Conservation (phyloP, 2,113 vertebrate genomes). For the Cercocebus atys region DNA sequence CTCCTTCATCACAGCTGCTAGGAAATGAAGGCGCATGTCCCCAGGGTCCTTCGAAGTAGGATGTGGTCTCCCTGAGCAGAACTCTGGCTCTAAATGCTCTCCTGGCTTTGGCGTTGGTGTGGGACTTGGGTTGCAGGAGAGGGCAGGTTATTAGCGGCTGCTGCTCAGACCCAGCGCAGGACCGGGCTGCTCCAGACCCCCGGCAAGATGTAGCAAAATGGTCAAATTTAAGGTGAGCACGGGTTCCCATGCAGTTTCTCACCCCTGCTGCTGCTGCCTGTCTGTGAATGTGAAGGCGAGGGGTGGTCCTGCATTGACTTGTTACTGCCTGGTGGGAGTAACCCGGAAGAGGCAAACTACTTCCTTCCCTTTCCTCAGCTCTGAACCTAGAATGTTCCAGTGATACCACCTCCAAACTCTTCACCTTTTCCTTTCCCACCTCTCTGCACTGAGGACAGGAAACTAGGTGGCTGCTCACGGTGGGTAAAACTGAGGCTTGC, state of each 20-base stretch:
- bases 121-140: not conserved
- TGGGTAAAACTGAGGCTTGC: not conserved
- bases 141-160: not conserved
- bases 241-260: rapidly evolving
- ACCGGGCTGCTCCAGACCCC: not conserved
- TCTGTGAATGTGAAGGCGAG: not conserved
- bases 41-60: not conserved
- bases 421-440: not conserved
- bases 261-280: not conserved
- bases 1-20: not conserved
- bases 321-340: not conserved
- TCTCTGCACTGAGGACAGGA: not conserved
- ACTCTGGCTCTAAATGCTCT: not conserved
- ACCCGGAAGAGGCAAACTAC: not conserved
- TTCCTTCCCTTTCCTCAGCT: not conserved
- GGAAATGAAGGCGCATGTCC: not conserved
- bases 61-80: not conserved
- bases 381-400: not conserved
- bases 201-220: not conserved
- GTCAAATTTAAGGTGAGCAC: not conserved
- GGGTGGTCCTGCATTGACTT: not conserved
- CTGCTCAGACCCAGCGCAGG: not conserved
- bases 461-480: not conserved
- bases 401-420: not conserved
- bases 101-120: not conserved